phyloP scores from a whole-genome alignment of 1,140 invertebrate species.

The Panulirus ornatus region DNA sequence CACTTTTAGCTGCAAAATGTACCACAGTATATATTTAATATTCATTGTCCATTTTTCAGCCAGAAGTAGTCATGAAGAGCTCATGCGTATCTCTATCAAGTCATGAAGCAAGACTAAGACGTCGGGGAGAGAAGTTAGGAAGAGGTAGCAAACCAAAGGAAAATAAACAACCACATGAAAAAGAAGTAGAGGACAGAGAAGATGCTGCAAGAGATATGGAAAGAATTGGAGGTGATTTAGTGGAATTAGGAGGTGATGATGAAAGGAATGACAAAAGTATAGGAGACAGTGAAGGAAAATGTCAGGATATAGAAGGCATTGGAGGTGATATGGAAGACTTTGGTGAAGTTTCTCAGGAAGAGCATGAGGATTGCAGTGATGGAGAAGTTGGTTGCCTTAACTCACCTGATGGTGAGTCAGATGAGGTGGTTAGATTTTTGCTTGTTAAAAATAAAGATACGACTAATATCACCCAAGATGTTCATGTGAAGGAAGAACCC shows the following conservation, averaged over 20 bases:
- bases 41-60: slow-evolving; percentile 31
- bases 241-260: neutral
- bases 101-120: slow-evolving; percentile 61
- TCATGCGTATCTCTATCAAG: slow-evolving; percentile 53
- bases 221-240: neutral
- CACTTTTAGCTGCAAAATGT: too few species aligned
- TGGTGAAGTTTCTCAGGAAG: slow-evolving; percentile 53
- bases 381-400: slow-evolving; percentile 41
- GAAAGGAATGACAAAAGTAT: neutral
- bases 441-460: neutral
- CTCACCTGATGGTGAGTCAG: slow-evolving; percentile 42
- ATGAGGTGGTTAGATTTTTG: slow-evolving; percentile 25
- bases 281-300: neutral
- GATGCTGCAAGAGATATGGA: neutral
- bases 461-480: neutral
- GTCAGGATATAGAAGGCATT: neutral
- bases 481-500: slow-evolving; percentile 54
- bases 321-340: slow-evolving; percentile 31
- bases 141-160: slow-evolving; percentile 36
- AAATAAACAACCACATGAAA: slow-evolving; percentile 17
- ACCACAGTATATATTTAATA: too few species aligned
- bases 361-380: slow-evolving; percentile 43
- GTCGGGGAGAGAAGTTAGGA: slow-evolving; percentile 45
- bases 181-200: slow-evolving; percentile 3
- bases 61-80: slow-evolving; percentile 58